Conservation (phyloP, 2,113 vertebrate genomes). For the Laticauda colubrina region DNA sequence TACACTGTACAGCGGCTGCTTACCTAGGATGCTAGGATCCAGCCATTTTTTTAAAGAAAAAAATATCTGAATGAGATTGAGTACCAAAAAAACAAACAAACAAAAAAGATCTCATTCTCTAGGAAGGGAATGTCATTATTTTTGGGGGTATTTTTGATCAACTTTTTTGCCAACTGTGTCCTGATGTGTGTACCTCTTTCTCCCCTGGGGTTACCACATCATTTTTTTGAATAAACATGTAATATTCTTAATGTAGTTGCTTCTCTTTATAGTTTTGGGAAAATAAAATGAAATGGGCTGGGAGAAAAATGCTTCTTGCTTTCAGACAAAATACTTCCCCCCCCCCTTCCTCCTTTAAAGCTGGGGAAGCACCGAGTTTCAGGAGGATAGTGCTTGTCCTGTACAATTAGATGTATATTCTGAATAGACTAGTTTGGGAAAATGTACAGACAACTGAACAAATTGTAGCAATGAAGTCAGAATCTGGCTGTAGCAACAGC, state of each 20-base stretch:
- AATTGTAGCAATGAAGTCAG: neutral
- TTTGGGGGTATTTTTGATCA: constrained; percentile 37
- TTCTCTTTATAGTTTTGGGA: neutral
- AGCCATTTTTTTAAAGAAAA: constrained; percentile 12
- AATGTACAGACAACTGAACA: neutral
- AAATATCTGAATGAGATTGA: constrained; percentile 16
- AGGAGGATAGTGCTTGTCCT: neutral
- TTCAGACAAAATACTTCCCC: too few species aligned
- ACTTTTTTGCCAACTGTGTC: constrained; percentile 24
- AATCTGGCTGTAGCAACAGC: neutral
- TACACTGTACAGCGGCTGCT: constrained; percentile 47
- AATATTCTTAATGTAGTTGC: constrained; percentile 26
- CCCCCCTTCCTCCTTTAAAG: neutral
- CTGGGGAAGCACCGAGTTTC: neutral
- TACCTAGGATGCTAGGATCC: constrained; percentile 27
- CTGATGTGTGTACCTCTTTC: neutral
- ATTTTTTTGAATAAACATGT: constrained; percentile 39
- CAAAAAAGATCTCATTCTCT: neutral
- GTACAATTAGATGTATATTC: neutral
- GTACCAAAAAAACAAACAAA: constrained; percentile 18
- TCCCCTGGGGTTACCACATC: neutral
- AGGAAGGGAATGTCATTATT: constrained; percentile 21
- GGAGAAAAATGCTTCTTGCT: neutral
- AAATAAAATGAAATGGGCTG: neutral
- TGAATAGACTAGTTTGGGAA: neutral